Evolutionary conservation across 2,888 invertebrate species (phyloP).

Genomic region (Xanthorhoe spadicearia): DNA sequence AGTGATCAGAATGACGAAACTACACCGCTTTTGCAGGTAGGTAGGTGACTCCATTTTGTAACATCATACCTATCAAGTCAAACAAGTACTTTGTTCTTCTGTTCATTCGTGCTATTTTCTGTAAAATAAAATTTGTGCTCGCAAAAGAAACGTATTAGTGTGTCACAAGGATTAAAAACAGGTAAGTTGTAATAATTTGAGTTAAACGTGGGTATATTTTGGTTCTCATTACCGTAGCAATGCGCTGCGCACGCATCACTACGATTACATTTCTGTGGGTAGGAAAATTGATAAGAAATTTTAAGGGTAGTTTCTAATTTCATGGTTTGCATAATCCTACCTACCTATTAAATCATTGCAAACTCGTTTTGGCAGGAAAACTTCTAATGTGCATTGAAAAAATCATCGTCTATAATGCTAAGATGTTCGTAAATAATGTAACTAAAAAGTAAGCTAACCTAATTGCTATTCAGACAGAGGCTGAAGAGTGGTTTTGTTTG

Average conservation of each 20-base stretch:
- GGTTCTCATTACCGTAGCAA: neutral
- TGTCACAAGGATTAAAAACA: neutral
- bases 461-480: neutral
- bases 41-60: constrained; percentile 40
- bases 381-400: neutral
- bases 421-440: neutral
- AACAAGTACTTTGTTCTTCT: neutral
- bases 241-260: neutral
- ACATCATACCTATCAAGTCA: neutral
- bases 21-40: constrained; percentile 37
- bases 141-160: neutral
- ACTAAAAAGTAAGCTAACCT: neutral
- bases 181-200: neutral
- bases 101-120: constrained; percentile 11
- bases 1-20: constrained; percentile 22
- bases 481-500: neutral
- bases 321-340: neutral
- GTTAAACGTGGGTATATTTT: neutral
- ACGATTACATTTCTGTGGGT: neutral
- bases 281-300: neutral
- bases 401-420: neutral
- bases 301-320: neutral
- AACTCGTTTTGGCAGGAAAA: neutral
- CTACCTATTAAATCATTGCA: neutral
- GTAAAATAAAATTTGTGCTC: neutral